Evolutionary conservation across 2,113 vertebrate genomes (phyloP), one percentile per base, ranked within the genome.

Genomic region (Tauraco erythrolophus): DNA sequence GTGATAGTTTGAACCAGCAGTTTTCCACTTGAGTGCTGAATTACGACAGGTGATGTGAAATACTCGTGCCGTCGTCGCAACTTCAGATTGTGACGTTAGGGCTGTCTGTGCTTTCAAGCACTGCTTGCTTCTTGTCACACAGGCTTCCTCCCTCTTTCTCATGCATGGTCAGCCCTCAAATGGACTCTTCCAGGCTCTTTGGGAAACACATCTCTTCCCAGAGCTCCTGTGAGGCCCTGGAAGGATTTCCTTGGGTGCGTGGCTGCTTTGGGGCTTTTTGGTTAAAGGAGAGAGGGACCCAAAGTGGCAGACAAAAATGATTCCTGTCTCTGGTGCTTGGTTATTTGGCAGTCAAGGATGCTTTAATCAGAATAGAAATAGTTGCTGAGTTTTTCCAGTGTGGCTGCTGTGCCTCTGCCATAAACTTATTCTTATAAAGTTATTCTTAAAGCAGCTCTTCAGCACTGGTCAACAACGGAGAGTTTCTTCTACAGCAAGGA

Each of bases 31-130:
- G 17, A 37, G 28, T 25, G 19, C 21, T 78, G 83, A 71, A 46
- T 70, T 66, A 12, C 2, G 1, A n/a, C n/a, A 48, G 50, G 72
- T 51, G 69, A 94, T 33, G 27, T 39, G 43, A 68, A 91, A 83
- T 33, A 65, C 33, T 75, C 0, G 0, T 69, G 66, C 33, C 4
- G 1, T 43, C 79, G 51, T 48, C 78, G 48, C 43, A 79, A 11
- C 35, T 46, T 79, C 43, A 35, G 35, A 30, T 16, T 0, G 0
- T 2, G 2, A 0, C 1, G 1, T 35, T 58, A 25, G 19, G 16
- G 22, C 24, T 45, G 41, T 43, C 41, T 43, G 41, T 43, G 41
- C 41, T 43, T 43, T 14, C 41, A 43, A 43, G 53, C 33, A 19
- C 24, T 84, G 16, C 66, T 33, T 80, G 61, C 61, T 45, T 22